Conservation (phyloP, 1,140 invertebrate species). For the Druon quercuslanigerum region DNA sequence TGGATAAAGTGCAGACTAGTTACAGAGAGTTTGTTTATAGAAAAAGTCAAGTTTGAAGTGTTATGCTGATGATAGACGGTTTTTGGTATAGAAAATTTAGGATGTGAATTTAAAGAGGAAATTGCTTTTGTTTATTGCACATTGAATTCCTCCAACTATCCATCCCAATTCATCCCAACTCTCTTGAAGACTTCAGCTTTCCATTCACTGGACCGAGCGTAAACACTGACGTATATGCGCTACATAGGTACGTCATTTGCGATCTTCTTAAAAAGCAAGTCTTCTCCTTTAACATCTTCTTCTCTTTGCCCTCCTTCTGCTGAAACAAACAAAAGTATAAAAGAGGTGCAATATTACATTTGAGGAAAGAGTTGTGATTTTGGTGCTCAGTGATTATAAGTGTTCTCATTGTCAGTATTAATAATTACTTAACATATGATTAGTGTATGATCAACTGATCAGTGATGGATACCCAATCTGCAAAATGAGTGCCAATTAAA, state of each 20-base stretch:
- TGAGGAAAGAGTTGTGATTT: no score
- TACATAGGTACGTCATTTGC: slow-evolving; percentile 55
- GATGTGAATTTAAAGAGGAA: neutral
- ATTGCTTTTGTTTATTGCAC: neutral
- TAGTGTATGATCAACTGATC: neutral
- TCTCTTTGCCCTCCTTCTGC: neutral
- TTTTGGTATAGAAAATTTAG: neutral
- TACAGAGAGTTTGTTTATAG: no score
- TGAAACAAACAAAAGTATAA: neutral
- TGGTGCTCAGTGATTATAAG: no score
- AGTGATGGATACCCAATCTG: neutral
- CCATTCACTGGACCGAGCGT: slow-evolving; percentile 21
- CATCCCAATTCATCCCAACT: neutral
- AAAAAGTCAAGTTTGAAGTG: neutral
- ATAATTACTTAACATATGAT: no score
- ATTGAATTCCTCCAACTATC: neutral
- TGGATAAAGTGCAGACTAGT: no score
- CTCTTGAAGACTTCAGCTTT: slow-evolving; percentile 1
- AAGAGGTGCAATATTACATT: no score
- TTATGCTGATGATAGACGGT: neutral
- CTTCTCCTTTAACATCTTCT: neutral
- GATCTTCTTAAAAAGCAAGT: neutral
- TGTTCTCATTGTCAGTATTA: no score
- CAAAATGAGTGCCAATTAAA: neutral
- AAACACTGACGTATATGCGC: slow-evolving; percentile 53